Evolutionary conservation across 2,797 vertebrate species (phyloP).

Genomic region (Morus bassanus): DNA sequence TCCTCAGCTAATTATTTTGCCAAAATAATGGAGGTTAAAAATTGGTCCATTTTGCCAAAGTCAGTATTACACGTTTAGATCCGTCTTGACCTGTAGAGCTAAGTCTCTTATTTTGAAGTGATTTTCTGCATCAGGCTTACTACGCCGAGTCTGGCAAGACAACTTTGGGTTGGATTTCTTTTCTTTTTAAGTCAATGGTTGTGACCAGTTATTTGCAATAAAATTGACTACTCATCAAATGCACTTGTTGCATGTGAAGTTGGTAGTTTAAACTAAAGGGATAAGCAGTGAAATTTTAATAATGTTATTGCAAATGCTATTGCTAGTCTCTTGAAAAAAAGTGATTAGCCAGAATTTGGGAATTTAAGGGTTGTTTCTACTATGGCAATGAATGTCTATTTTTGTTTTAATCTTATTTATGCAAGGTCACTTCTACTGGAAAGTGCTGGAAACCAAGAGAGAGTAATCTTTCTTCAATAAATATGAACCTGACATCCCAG

Average conservation of each 20-base stretch:
- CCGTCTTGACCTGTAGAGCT: neutral
- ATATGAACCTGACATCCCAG: neutral
- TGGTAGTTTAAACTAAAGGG: neutral
- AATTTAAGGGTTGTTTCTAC: neutral
- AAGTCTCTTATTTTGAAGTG: neutral
- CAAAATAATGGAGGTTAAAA: neutral
- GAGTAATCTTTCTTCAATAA: neutral
- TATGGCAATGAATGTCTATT: neutral
- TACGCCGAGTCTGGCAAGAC: neutral
- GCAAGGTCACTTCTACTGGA: neutral
- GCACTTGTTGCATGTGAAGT: neutral
- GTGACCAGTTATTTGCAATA: neutral
- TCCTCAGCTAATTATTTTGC: neutral
- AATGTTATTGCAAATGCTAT: accelerated
- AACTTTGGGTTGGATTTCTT: neutral
- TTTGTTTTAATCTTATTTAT: neutral
- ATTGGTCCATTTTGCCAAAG: neutral
- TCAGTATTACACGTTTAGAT: neutral
- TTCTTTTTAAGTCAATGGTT: neutral
- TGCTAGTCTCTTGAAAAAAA: neutral
- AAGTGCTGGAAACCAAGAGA: neutral
- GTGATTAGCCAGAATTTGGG: neutral
- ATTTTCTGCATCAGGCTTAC: neutral
- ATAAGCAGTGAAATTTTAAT: neutral
- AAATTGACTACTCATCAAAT: neutral